These are phyloP conservation scores for Pandemis corylana DNA, from an alignment of 2,888 invertebrate genomes.

Conservation along the genomic window DNA sequence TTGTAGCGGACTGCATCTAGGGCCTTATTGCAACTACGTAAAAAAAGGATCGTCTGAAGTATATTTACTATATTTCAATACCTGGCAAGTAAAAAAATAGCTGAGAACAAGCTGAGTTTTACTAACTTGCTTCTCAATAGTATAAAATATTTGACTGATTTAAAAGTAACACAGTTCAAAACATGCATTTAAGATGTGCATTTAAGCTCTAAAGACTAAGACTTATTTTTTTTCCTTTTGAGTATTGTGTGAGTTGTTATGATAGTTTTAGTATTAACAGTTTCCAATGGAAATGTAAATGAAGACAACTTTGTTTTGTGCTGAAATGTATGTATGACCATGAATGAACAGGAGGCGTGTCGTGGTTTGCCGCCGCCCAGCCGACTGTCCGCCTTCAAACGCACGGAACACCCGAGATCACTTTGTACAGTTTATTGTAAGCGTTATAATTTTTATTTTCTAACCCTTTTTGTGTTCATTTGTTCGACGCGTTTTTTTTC, in stretches of 20 bases:
- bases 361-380: background rate
- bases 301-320: slow-evolving; percentile 49
- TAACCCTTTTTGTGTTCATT: slow-evolving; percentile 51
- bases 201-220: slow-evolving; percentile 30
- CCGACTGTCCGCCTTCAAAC: slow-evolving; percentile 35
- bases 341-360: slow-evolving; percentile 3
- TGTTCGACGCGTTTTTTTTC: slow-evolving; percentile 44
- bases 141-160: slow-evolving; percentile 32
- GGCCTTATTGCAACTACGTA: slow-evolving; percentile 1
- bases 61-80: slow-evolving; percentile 33
- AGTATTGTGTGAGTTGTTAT: slow-evolving; percentile 53
- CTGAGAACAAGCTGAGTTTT: slow-evolving; percentile 4
- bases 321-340: slow-evolving; percentile 25
- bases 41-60: slow-evolving; percentile 9
- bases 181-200: slow-evolving; percentile 17
- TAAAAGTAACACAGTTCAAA: slow-evolving; percentile 24
- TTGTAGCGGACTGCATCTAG: background rate
- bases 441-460: slow-evolving; percentile 45
- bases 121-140: slow-evolving; percentile 8
- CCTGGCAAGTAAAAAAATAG: slow-evolving; percentile 26
- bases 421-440: slow-evolving; percentile 47
- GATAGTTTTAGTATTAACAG: slow-evolving; percentile 64
- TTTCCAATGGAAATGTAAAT: slow-evolving; percentile 69
- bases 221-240: slow-evolving; percentile 22
- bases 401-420: slow-evolving; percentile 45